These are phyloP conservation scores for Pantherophis vulpinus DNA, from an alignment of 2,797 vertebrate genomes.

Conservation along the genomic window DNA sequence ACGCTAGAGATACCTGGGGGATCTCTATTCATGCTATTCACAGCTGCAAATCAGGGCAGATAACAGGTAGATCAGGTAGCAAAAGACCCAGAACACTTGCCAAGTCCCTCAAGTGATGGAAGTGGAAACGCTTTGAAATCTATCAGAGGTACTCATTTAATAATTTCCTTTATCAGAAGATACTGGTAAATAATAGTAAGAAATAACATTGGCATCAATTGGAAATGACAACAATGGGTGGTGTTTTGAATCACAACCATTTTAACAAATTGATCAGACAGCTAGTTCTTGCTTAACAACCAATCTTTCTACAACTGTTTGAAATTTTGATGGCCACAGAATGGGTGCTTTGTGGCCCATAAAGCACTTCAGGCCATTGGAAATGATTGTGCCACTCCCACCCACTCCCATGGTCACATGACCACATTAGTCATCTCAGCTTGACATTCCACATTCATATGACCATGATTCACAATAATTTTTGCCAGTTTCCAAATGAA, in stretches of 20 bases:
- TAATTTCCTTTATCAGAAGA: not conserved
- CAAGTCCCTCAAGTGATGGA: not conserved
- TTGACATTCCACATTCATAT: not conserved
- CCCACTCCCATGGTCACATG: not conserved
- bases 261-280: not conserved
- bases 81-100: not conserved
- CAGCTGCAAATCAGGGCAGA: not conserved
- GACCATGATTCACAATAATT: not conserved
- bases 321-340: not conserved
- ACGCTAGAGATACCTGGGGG: not conserved
- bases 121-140: not conserved
- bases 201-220: not conserved
- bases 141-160: not conserved
- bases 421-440: not conserved
- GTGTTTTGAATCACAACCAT: not conserved
- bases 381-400: not conserved
- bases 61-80: not conserved
- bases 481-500: not conserved
- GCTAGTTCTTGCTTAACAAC: not conserved
- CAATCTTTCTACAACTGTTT: not conserved
- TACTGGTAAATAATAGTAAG: not conserved
- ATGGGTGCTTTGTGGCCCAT: not conserved
- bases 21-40: not conserved
- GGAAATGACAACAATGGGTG: not conserved
- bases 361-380: not conserved